Evolutionary conservation across 2,888 invertebrate genomes (phyloP).

Genomic region (Andricus curvator): DNA sequence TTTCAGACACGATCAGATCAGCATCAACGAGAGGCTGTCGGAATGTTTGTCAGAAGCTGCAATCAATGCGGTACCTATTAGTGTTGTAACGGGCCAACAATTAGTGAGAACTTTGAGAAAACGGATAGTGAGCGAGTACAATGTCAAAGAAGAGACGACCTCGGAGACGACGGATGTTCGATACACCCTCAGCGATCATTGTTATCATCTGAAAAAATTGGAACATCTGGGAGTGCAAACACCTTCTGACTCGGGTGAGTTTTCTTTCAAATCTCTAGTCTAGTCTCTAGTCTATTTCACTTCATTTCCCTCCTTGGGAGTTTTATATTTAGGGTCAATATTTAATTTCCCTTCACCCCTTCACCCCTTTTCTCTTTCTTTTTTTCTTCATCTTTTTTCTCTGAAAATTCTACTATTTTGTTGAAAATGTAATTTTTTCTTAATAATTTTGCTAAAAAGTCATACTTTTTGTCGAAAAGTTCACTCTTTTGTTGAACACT

Average conservation of each 20-base stretch:
- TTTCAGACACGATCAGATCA: constrained; percentile 73
- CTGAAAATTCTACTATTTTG: too few species aligned
- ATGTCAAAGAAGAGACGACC: constrained; percentile 59
- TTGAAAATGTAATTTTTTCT: too few species aligned
- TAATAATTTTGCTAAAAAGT: too few species aligned
- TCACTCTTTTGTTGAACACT: too few species aligned
- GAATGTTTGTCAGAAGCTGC: constrained; percentile 55
- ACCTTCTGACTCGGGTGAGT: constrained; percentile 94
- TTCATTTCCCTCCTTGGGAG: too few species aligned
- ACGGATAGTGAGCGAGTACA: constrained; percentile 52
- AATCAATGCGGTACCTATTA: constrained; percentile 65
- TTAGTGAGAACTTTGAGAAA: constrained; percentile 52
- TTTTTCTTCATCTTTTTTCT: too few species aligned
- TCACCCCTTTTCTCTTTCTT: too few species aligned
- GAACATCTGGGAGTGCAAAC: constrained; percentile 90
- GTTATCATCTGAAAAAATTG: constrained; percentile 82
- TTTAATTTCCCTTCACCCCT: too few species aligned
- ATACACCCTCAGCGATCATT: constrained; percentile 81
- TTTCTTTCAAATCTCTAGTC: too few species aligned
- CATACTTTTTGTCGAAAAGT: too few species aligned
- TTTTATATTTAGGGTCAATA: too few species aligned
- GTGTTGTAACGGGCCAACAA: constrained; percentile 72
- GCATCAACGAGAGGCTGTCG: constrained; percentile 68
- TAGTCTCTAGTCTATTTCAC: too few species aligned
- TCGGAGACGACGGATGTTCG: constrained; percentile 59